Conservation (phyloP, 2,113 vertebrate species). For the Osmerus mordax region DNA sequence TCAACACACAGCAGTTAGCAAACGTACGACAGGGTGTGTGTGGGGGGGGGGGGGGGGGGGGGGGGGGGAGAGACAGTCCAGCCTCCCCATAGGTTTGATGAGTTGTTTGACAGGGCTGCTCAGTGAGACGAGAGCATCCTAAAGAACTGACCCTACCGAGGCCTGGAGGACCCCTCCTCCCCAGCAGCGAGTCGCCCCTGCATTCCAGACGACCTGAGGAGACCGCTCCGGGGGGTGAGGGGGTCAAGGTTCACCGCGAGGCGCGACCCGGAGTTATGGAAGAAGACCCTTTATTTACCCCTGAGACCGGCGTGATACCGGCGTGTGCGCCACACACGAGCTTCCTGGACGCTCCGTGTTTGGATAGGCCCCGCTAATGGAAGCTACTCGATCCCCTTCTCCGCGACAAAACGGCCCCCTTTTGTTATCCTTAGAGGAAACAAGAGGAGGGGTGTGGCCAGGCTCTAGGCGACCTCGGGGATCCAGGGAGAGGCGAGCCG, state of each 20-base stretch:
- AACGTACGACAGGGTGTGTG: neutral
- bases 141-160: too few species aligned
- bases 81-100: conserved; percentile 30
- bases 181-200: conserved; percentile 40
- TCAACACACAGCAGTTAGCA: neutral
- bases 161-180: conserved; percentile 7
- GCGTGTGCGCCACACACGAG: too few species aligned
- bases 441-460: neutral
- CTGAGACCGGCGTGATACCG: neutral
- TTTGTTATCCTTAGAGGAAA: conserved; percentile 16
- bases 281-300: conserved; percentile 2
- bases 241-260: conserved; percentile 12
- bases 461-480: neutral
- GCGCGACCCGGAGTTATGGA: neutral
- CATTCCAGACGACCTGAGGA: conserved; percentile 14
- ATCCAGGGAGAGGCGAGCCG: conserved; percentile 3
- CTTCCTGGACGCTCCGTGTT: neutral
- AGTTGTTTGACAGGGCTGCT: conserved; percentile 53
- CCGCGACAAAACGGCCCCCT: conserved; percentile 18
- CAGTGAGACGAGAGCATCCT: conserved; percentile 15
- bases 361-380: neutral
- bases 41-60: neutral
- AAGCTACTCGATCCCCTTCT: neutral
- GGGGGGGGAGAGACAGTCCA: conserved; percentile 22
- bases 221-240: too few species aligned